Base-by-base conservation (phyloP, 2,888 invertebrate species). In the Heliconius aoede region DNA sequence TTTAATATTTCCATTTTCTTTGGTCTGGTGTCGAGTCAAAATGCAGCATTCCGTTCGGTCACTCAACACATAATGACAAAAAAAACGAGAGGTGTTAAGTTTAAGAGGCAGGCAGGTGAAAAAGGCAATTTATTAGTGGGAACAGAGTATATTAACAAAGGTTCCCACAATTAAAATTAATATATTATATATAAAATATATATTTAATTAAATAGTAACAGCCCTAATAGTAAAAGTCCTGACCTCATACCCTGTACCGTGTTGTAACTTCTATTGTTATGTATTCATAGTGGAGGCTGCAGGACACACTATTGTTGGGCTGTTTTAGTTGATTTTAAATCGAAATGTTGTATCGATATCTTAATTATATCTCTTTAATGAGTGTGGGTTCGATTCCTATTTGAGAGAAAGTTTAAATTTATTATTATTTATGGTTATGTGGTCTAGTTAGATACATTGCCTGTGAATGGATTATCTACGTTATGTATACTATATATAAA, bases 191-290 rank as follows among this genome's bases (percentile, higher is more conserved):
- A n/a, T n/a, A n/a, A n/a, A n/a, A n/a, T n/a, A n/a, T 32, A n/a
- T n/a, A 60, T 32, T 32, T 64, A n/a, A 32, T 32, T 4, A 24
- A n/a, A 13, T 2, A n/a, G 9, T 69, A 30, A 13, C 51, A 69
- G 30, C 68, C 68, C 51, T 69, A 30, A 21, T 28, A 69, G 68
- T 69, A 69, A 69, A 69, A 69, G 68, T 69, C 28, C 68, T 69
- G 68, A 69, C 68, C 68, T 69, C 68, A 30, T 69, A 69, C n/a
- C 51, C 68, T 51, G 36, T 51, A 51, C 28, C 9, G 30, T 69
- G 51, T 69, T 51, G 68, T 51, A 69, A 69, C n/a, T 51, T 69
- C 68, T 55, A 69, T 69, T 69, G 68, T 69, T 51, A 69, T 69
- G 51, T 51, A 51, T 51, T 46, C 46, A 68, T 9, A 51, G 51